Conservation (phyloP, 2,888 invertebrate genomes). For the Himalopsyche kuldschensis region DNA sequence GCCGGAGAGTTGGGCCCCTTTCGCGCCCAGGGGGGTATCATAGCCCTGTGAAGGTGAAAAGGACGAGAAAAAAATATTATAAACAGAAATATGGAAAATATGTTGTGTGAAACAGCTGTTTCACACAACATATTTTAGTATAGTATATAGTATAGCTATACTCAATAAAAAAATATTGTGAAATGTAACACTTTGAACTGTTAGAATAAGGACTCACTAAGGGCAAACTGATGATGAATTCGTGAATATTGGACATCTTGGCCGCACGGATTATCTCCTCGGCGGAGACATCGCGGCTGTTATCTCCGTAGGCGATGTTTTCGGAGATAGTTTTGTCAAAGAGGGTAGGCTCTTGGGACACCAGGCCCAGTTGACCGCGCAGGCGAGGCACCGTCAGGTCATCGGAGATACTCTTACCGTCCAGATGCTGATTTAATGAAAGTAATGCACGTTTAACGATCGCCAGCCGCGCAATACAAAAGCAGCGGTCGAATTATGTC, state of each 20-base stretch:
- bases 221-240: constrained; percentile 77
- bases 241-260: constrained; percentile 84
- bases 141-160: too few relatives aligned
- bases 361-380: constrained; percentile 80
- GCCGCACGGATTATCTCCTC: constrained; percentile 79
- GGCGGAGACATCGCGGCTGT: constrained; percentile 63
- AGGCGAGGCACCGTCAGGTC: constrained; percentile 62
- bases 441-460: constrained; percentile 3
- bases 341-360: constrained; percentile 89
- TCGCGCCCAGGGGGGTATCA: constrained; percentile 76
- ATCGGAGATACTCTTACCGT: constrained; percentile 54
- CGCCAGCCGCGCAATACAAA: background rate
- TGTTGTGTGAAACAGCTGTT: too few relatives aligned
- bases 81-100: too few relatives aligned
- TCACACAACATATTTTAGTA: too few relatives aligned
- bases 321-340: constrained; percentile 87
- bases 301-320: constrained; percentile 93
- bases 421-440: constrained; percentile 54
- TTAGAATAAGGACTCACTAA: constrained; percentile 56
- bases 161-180: too few relatives aligned
- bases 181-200: too few relatives aligned
- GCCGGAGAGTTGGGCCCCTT: constrained; percentile 76
- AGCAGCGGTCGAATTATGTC: too few relatives aligned
- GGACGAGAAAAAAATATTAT: background rate
- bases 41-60: constrained; percentile 64